Base-by-base conservation (phyloP, 2,888 invertebrate species). In the Chironomus riparius region DNA sequence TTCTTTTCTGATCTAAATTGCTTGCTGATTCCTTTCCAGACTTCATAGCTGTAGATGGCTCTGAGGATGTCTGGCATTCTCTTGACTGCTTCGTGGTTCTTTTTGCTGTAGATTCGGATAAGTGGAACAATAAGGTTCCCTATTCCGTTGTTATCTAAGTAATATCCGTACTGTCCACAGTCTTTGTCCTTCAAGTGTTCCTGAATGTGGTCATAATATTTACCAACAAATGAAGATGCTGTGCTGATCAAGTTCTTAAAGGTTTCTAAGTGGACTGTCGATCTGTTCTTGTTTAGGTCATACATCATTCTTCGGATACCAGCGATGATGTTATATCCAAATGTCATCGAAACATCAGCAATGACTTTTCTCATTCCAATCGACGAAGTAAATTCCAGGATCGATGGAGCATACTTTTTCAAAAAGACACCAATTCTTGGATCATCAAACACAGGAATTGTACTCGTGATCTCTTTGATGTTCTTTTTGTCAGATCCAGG, bases 361-460 rank as follows among this genome's bases (percentile, higher is more conserved):
- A 70, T 70, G 4, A 70, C 28, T 48, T 18, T 15, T 21, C 70
- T 3, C 70, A 70, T 70, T 1, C 70, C 48, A 70, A 70, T 70
- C n/a, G 70, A 70, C 1, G 28, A 70, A 21, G 38, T 70, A 15
- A 47, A 70, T 18, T 48, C 70, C 10, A 70, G 70, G 2, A 70
- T 2, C 7, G 70, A 70, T 18, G 70, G 47, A 0, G 70, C 70
- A 12, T 48, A 70, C 13, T 70, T 70, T 13, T 70, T 70, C 4
- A 70, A 13, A 22, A 70, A 70, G 2, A 48, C 15, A 21, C 48
- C 70, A 22, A 70, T 50, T 2, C 70, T 7, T 12, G 70, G 7
- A 70, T 70, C 70, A 50, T 70, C 70, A 22, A 70, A 70, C 1
- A 70, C 48, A 13, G 70, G 70, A 70, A 70, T 70, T 10, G 22